Base-by-base conservation (phyloP, 2,113 vertebrate genomes). In the Probosciger aterrimus region DNA sequence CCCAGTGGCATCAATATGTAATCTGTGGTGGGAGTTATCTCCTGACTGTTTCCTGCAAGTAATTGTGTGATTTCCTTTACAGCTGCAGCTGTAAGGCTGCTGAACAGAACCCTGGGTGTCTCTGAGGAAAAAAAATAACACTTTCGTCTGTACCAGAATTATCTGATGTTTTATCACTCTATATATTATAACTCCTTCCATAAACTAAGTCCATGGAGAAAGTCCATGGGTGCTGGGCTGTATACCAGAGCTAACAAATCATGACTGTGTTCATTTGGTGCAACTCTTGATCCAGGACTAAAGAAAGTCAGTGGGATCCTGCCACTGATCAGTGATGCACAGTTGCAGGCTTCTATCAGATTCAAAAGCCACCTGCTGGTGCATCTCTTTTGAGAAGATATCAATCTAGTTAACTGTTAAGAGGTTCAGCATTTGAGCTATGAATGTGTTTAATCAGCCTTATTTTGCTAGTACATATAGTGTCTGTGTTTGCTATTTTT, bases 341-440 rank as follows among this genome's bases (percentile, higher is more conserved):
- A 24, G 52, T 65, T 91, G 70, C n/a, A 91, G 62, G 41, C 52
- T 69, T 90, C 47, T 53, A 2, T 73, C 2, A 23, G 44, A 79
- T 79, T 88, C 82, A 93, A 92, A 93, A 91, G 73, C 31, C 83
- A 88, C 93, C 88, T 84, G 73, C 85, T 77, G 76, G 41, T 49
- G 52, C 14, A 23, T 41, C 57, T 90, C 86, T 87, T 96, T 8
- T 33, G 53, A 62, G 83, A 82, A 92, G 80, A 92, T 90, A 57
- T 90, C 92, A 91, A 37, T 84, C 86, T 92, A 95, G 84, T 93
- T 95, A 93, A 68, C 74, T 53, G 69, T 67, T 88, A 64, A 93
- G 71, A 84, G 57, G 25, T 92, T 76, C 55, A 49, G 75, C 0
- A 1, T 62, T 65, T 14, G 7, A 75, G 35, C 53, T 75, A 49